Conservation (phyloP, 53 echinoderm and acorn worm species). For the Henricia sp. region DNA sequence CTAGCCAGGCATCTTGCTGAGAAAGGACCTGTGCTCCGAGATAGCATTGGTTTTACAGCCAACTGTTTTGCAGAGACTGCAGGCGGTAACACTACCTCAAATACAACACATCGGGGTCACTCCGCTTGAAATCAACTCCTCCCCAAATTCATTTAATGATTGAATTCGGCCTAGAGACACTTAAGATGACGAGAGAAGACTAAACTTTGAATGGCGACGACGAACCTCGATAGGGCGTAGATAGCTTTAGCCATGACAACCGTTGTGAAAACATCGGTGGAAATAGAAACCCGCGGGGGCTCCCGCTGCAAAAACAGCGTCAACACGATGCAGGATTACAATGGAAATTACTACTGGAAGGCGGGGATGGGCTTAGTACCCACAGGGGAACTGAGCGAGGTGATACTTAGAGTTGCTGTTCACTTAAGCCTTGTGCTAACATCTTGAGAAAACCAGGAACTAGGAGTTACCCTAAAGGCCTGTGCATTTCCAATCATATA, state of each 20-base stretch:
- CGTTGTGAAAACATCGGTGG: slow-evolving; percentile 4
- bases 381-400: slow-evolving; percentile 7
- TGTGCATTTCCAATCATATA: neutral
- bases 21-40: neutral
- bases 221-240: slow-evolving; percentile 4
- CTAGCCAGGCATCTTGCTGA: neutral
- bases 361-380: neutral
- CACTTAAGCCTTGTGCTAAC: slow-evolving; percentile 4
- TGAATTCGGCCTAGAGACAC: neutral
- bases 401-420: slow-evolving; percentile 20
- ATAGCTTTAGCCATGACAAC: slow-evolving; percentile 29
- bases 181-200: too few species aligned
- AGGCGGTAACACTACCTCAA: slow-evolving; percentile 46
- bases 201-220: too few species aligned
- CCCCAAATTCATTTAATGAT: slow-evolving; percentile 43
- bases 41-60: slow-evolving; percentile 20
- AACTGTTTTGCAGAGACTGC: slow-evolving; percentile 11
- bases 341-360: neutral
- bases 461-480: slow-evolving; percentile 2
- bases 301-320: slow-evolving; percentile 5
- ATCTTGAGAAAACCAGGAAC: neutral
- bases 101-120: slow-evolving; percentile 39
- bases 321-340: slow-evolving; percentile 30
- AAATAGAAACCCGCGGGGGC: slow-evolving; percentile 14
- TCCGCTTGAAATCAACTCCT: slow-evolving; percentile 19